Evolutionary conservation across 2,797 vertebrate genomes (phyloP), one percentile per base, ranked within the genome.

Genomic region (Tragopan temminckii): DNA sequence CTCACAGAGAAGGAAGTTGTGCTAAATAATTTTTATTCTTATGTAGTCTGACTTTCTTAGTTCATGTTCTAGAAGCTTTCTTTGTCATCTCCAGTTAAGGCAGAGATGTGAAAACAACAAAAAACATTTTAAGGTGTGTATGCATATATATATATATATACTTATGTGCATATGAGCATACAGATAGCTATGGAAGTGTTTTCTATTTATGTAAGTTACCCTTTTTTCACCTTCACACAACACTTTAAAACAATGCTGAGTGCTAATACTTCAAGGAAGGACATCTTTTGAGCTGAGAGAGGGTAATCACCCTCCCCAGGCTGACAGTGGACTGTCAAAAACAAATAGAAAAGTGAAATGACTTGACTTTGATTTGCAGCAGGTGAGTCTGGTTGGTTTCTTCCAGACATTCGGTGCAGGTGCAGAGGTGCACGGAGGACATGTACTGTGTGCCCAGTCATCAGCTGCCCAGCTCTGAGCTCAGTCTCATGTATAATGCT

Each of bases 381-480:
- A 92, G 36, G 57, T 80, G 53, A 2, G 21, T 68, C 40, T 36
- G 36, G 10, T 14, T 0, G 2, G 3, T 68, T 82, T 63, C 40
- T 88, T 58, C n/a, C 64, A 75, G 68, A 78, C 18, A 57, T 40
- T 25, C 61, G 36, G 12, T 4, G 29, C 21, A 68, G 53, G 58
- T 3, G 3, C 4, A 36, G 57, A 40, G 24, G 6, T 21, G 29
- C 21, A 16, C 31, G 40, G 33, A 59, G 11, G 24, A 80, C 9
- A 20, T 24, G 25, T 1, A 1, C 11, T 0, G 0, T 18, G 7
- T 36, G 55, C 19, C 9, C 29, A 1, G 1, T 40, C n/a, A 48
- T 74, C 64, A 72, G 11, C 38, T 45, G 45, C 42, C 23, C 25
- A 3, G 0, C 11, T 53, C 48, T 11, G 40, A n/a, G 40, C 4